Base-by-base conservation (phyloP, 2,797 vertebrate genomes). In the Syngnathus acus region DNA sequence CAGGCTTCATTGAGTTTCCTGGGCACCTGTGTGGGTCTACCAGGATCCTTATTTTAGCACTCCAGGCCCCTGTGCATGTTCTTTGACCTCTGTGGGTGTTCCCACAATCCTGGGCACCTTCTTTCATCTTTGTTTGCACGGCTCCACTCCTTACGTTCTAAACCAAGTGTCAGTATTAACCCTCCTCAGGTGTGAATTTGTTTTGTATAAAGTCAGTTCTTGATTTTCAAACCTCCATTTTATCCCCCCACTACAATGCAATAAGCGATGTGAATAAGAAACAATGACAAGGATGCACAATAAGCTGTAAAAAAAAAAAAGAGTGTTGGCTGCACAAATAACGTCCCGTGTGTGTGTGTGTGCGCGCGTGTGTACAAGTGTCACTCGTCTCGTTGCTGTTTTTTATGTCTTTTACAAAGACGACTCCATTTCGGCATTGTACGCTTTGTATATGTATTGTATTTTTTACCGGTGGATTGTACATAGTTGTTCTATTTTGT, bases 401-500 rank as follows among this genome's bases (percentile, higher is more conserved):
- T 92, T 88, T 61, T 51, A 96, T 92, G 95, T 97, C 95, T 97
- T 97, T 97, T 93, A 97, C 94, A 97, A 97, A 97, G 95, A 97
- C 95, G 93, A 83, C 78, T 78, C 85, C 73, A 78, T 93, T 93
- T 85, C 90, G 93, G 55, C 55, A 94, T 92, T 90, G 91, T 94
- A 94, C 85, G 94, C 93, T 93, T 94, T 94, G 84, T 89, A 94
- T 95, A 84, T 88, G 94, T 94, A 32, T 32, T 32, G 92, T 97
- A 93, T 93, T 96, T 96, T 87, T 94, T 95, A 95, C 89, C 83
- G 89, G 94, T 94, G 92, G 92, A 57, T 88, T 95, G 94, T 96
- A 96, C 93, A 96, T 96, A 96, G 87, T 94, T 95, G 94, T 94
- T 95, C 92, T 96, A 97, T 97, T 97, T 97, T 95, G 92, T 95